These are phyloP conservation scores for Andrena marginata DNA, from an alignment of 2,888 invertebrate species.

Conservation along the genomic window DNA sequence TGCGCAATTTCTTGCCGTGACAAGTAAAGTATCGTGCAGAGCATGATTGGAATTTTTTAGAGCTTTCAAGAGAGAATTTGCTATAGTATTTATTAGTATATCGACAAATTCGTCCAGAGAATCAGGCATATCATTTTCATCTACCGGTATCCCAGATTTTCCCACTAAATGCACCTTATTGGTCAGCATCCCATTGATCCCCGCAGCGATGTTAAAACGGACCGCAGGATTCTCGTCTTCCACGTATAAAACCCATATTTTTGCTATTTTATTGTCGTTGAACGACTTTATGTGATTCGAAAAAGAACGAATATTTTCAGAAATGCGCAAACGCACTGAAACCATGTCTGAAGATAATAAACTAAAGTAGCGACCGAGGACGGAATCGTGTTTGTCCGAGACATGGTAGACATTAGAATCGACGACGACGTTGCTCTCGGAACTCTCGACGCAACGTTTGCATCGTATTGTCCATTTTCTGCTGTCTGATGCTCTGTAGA, in stretches of 20 bases:
- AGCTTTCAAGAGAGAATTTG: slow-evolving; percentile 71
- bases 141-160: slow-evolving; percentile 82
- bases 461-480: slow-evolving; percentile 72
- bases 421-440: slow-evolving; percentile 23
- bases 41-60: slow-evolving; percentile 86
- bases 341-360: slow-evolving; percentile 74
- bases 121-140: slow-evolving; percentile 68
- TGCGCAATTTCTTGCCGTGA: slow-evolving; percentile 86
- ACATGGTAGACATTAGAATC: slow-evolving; percentile 36
- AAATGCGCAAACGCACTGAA: slow-evolving; percentile 79
- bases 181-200: slow-evolving; percentile 79
- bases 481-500: slow-evolving; percentile 50
- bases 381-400: slow-evolving; percentile 67
- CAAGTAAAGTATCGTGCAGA: slow-evolving; percentile 86
- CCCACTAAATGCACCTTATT: slow-evolving; percentile 81
- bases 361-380: slow-evolving; percentile 76
- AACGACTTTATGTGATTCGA: slow-evolving; percentile 85
- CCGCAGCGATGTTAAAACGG: slow-evolving; percentile 80
- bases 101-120: slow-evolving; percentile 84
- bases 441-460: slow-evolving; percentile 68
- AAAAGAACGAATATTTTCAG: slow-evolving; percentile 83
- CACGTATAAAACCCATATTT: slow-evolving; percentile 83
- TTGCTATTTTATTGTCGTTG: slow-evolving; percentile 80
- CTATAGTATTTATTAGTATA: slow-evolving; percentile 84
- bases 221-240: slow-evolving; percentile 81